Base-by-base conservation (phyloP, 2,888 invertebrate genomes). In the Meliscaeva auricollis region DNA sequence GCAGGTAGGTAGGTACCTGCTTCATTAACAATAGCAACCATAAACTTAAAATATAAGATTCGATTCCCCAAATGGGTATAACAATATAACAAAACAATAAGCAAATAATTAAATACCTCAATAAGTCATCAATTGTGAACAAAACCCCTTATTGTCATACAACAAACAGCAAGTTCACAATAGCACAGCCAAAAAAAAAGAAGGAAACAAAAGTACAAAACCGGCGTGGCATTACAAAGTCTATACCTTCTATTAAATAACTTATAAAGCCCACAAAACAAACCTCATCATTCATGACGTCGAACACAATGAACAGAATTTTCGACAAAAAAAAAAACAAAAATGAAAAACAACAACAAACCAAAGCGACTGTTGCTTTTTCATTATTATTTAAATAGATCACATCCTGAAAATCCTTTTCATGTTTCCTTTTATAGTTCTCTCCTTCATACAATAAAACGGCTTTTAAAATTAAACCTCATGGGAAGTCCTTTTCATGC, bases 351-450 rank as follows among this genome's bases (percentile, higher is more conserved):
- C 26, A 26, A n/a, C n/a, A 26, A 26, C 26, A 26, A 41, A 41
- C 41, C 9, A 9, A 48, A 20, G 38, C 22, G 6, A 62, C 62
- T 64, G 64, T 64, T 64, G 64, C 64, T 64, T 64, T 46, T 46
- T 64, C 64, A 64, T 64, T 64, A 64, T 46, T 64, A 64, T 64
- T 64, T 64, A 64, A 64, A 64, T 32, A 64, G 64, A 64, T 64
- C 17, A 46, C 46, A 44, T 62, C 62, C 44, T 30, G 32, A 54
- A 32, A 64, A 30, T 30, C 30, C 46, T 32, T 17, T 32, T 64
- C 20, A 62, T 30, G 15, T 44, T 46, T 30, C 6, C 11, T 20
- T 22, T 50, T 56, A 17, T 35, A 11, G 17, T 17, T 62, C 9
- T 26, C 26, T 38, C 38, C 1, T 38, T 3, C 38, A 38, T 38